These are phyloP conservation scores for Garra rufa DNA, from an alignment of 2,113 vertebrate genomes.

Conservation along the genomic window DNA sequence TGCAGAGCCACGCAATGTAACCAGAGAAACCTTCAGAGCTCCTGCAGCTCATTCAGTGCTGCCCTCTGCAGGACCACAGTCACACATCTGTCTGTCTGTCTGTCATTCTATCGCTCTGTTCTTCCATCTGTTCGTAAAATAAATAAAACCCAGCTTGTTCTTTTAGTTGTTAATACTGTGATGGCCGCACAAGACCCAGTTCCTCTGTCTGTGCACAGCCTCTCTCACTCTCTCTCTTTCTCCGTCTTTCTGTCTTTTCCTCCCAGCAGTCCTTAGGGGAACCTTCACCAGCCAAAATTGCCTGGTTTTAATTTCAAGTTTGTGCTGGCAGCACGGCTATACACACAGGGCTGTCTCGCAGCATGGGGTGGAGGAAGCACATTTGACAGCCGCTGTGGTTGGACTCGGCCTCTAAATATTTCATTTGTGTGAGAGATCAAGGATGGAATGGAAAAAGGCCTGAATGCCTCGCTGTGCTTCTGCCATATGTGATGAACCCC, in stretches of 20 bases:
- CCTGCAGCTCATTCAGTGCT: slow-evolving; percentile 30
- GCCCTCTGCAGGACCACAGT: slow-evolving; percentile 34
- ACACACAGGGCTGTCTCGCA: slow-evolving; percentile 56
- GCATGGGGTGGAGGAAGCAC: slow-evolving; percentile 33
- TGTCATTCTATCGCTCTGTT: neutral
- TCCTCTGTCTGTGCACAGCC: slow-evolving; percentile 58
- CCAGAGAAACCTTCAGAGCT: neutral
- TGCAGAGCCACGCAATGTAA: slow-evolving; percentile 10
- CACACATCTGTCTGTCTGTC: neutral
- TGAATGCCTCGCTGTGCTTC: slow-evolving; percentile 41
- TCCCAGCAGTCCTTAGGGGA: slow-evolving; percentile 60
- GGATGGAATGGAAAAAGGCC: slow-evolving; percentile 56
- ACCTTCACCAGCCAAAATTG: slow-evolving; percentile 49
- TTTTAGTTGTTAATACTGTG: slow-evolving; percentile 61
- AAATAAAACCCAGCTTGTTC: neutral
- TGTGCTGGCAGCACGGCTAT: slow-evolving; percentile 17
- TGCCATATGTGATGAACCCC: slow-evolving; percentile 60
- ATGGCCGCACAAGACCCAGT: slow-evolving; percentile 61
- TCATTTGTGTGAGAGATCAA: slow-evolving; percentile 51
- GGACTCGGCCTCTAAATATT: slow-evolving; percentile 57
- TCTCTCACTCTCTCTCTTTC: neutral
- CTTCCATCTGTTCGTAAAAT: neutral
- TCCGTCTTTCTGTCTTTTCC: slow-evolving; percentile 21
- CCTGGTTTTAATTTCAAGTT: slow-evolving; percentile 60
- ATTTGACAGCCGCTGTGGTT: slow-evolving; percentile 28